Conservation (phyloP, 2,888 invertebrate genomes). For the Flabesymbios commensalis region DNA sequence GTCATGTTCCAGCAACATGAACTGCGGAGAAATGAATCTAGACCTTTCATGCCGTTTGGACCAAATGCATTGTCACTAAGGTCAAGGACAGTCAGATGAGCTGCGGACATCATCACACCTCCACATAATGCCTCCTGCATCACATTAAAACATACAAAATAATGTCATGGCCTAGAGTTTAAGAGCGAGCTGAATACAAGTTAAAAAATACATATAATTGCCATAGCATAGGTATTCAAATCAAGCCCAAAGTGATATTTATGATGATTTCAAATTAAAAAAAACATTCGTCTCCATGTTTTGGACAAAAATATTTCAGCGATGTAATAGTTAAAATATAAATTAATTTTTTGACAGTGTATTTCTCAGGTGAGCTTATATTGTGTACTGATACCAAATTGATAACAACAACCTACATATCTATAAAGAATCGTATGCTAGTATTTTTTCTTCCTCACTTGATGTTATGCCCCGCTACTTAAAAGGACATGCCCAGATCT, state of each 20-base stretch:
- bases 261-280: too few species aligned
- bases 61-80: slow-evolving; percentile 97
- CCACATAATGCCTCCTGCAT: slow-evolving; percentile 72
- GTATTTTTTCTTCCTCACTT: too few species aligned
- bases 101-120: slow-evolving; percentile 80
- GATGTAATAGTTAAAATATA: too few species aligned
- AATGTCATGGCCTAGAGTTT: neutral
- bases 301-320: too few species aligned
- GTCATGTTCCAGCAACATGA: slow-evolving; percentile 81
- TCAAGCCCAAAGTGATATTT: neutral
- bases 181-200: neutral
- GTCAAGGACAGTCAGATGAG: slow-evolving; percentile 81
- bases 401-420: too few species aligned
- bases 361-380: too few species aligned
- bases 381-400: too few species aligned
- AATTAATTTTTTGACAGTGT: too few species aligned
- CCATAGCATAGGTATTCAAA: slow-evolving; percentile 6
- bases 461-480: too few species aligned
- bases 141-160: neutral
- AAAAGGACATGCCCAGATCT: too few species aligned
- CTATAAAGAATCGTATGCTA: too few species aligned
- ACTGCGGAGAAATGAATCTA: slow-evolving; percentile 74
- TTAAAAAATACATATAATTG: neutral
- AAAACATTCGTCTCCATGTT: too few species aligned
- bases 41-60: slow-evolving; percentile 41